Conservation (phyloP, 2,797 vertebrate genomes). For the Aphelocoma californica region DNA sequence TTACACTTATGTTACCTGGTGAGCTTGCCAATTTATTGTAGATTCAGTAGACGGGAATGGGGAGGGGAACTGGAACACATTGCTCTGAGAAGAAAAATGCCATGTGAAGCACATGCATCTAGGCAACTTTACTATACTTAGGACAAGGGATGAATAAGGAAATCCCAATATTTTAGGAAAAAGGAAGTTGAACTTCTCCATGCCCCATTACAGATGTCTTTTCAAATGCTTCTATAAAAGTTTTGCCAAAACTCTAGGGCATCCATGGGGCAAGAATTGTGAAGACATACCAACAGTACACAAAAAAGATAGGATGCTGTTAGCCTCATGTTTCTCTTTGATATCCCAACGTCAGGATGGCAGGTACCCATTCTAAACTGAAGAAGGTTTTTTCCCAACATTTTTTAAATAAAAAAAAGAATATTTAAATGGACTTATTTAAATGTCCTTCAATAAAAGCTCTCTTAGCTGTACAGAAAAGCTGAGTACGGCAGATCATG, state of each 20-base stretch:
- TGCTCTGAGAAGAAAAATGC: background rate
- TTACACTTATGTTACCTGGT: background rate
- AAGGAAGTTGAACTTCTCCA: fast-evolving
- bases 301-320: background rate
- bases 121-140: background rate
- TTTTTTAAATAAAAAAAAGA: fast-evolving
- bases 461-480: background rate
- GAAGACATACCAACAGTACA: background rate
- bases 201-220: background rate
- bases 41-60: background rate
- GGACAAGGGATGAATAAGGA: background rate
- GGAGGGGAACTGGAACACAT: background rate
- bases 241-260: background rate
- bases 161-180: background rate
- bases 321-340: background rate
- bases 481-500: fast-evolving
- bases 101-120: background rate
- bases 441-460: background rate
- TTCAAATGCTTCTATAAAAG: background rate
- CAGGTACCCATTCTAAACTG: background rate
- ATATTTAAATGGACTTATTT: background rate
- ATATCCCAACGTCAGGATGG: background rate
- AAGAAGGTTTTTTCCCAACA: background rate
- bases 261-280: background rate
- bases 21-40: background rate